Percentiles rank a stretch among this genome's conserved stretches.
Evolutionary conservation across 2,888 invertebrate genomes (phyloP).

Genomic region (Microctonus brassicae): DNA sequence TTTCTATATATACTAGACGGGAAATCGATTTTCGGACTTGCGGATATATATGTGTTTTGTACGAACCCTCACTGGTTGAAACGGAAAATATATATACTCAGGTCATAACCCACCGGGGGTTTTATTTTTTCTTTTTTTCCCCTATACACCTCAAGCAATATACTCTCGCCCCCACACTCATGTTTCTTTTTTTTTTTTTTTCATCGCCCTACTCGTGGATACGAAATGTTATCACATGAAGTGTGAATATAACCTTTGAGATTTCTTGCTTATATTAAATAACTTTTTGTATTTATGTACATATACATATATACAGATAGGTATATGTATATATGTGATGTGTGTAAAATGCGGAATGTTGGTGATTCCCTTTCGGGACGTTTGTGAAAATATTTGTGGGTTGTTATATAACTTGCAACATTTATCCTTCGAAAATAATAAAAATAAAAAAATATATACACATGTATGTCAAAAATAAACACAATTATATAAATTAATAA

Average conservation of each 20-base stretch:
- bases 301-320: background rate
- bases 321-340: conserved; percentile 28
- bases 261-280: conserved; percentile 17
- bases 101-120: conserved; percentile 17
- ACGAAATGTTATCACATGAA: conserved; percentile 7
- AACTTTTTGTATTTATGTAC: background rate
- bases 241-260: conserved; percentile 17
- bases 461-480: background rate
- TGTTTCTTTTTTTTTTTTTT: background rate
- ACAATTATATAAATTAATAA: background rate
- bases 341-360: background rate
- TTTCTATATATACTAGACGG: conserved; percentile 1
- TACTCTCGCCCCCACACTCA: background rate
- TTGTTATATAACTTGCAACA: background rate
- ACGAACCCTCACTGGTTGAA: conserved; percentile 14
- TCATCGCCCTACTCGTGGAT: background rate
- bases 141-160: conserved; percentile 10
- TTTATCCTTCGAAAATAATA: background rate
- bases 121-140: background rate
- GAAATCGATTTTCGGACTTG: conserved; percentile 18
- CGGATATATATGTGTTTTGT: background rate
- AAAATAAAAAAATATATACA: background rate
- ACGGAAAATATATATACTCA: conserved; percentile 20
- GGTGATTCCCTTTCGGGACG: background rate
- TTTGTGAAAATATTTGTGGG: background rate